These are phyloP conservation scores for Eriocheir sinensis DNA, from an alignment of 1,140 invertebrate genomes.

Conservation along the genomic window DNA sequence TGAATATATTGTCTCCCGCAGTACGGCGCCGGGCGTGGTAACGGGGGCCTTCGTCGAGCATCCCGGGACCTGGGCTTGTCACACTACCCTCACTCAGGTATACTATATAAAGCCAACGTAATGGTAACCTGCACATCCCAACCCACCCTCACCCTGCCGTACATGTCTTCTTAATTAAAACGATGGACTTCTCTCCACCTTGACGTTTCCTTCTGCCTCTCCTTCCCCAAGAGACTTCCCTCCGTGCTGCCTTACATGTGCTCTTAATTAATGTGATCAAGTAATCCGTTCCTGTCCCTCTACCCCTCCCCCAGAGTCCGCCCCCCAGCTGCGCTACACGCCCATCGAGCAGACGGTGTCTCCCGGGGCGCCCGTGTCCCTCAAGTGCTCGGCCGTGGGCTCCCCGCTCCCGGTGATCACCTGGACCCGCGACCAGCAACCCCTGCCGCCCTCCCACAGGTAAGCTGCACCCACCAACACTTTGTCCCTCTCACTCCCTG, in stretches of 20 bases:
- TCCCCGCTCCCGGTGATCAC: slow-evolving; percentile 20
- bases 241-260: too few species aligned
- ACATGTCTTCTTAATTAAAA: too few species aligned
- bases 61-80: slow-evolving; percentile 42
- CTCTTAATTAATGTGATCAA: too few species aligned
- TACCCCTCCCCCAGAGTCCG: slow-evolving; percentile 15
- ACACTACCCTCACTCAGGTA: slow-evolving; percentile 42
- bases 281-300: background rate
- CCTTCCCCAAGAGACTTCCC: too few species aligned
- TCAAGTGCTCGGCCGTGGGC: slow-evolving; percentile 50
- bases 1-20: background rate
- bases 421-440: slow-evolving; percentile 44
- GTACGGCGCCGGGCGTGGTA: background rate
- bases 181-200: too few species aligned
- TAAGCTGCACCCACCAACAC: background rate
- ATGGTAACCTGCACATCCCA: too few species aligned
- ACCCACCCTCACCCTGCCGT: too few species aligned
- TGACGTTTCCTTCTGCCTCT: too few species aligned
- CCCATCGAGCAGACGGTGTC: slow-evolving; percentile 53
- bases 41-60: background rate
- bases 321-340: slow-evolving; percentile 32
- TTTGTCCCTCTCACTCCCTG: background rate
- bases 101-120: background rate
- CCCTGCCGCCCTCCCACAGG: slow-evolving; percentile 1
- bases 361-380: slow-evolving; percentile 32